phyloP scores from a whole-genome alignment of 1,140 invertebrate species.

The Pinna nobilis region DNA sequence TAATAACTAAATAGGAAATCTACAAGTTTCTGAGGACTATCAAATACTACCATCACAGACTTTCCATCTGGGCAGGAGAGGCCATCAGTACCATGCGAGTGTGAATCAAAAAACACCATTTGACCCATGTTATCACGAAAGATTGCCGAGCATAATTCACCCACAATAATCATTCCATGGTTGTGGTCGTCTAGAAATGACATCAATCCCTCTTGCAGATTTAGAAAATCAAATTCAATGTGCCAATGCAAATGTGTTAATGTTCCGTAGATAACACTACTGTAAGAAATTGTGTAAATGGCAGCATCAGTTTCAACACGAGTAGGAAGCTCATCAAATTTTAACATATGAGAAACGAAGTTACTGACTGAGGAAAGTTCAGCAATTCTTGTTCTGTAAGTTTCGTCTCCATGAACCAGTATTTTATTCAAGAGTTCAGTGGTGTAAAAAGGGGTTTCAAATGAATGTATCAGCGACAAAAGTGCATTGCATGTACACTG shows the following conservation, averaged over 20 bases:
- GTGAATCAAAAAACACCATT: slow-evolving; percentile 17
- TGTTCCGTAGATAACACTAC: slow-evolving; percentile 5
- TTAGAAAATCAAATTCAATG: not conserved
- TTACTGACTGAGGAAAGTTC: not conserved
- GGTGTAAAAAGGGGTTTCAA: no score
- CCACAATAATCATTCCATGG: slow-evolving; percentile 12
- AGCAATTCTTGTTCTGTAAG: not conserved
- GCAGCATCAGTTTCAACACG: not conserved
- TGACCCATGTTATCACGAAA: not conserved
- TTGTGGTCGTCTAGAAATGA: not conserved
- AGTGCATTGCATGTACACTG: no score
- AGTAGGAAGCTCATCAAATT: slow-evolving; percentile 11
- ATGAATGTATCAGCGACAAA: no score
- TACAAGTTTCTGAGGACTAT: not conserved
- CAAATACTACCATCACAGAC: not conserved
- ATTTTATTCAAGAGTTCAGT: no score
- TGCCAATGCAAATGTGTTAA: slow-evolving; percentile 6
- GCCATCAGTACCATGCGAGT: slow-evolving; percentile 14
- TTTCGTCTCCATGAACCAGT: no score
- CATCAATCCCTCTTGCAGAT: not conserved
- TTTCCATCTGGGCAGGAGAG: slow-evolving; percentile 15
- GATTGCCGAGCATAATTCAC: slow-evolving; percentile 13
- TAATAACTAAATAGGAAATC: slow-evolving; percentile 6
- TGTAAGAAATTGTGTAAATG: not conserved
- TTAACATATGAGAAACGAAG: slow-evolving; percentile 11